Conservation (phyloP, 2,888 invertebrate species). For the Leptinotarsa haldemani region DNA sequence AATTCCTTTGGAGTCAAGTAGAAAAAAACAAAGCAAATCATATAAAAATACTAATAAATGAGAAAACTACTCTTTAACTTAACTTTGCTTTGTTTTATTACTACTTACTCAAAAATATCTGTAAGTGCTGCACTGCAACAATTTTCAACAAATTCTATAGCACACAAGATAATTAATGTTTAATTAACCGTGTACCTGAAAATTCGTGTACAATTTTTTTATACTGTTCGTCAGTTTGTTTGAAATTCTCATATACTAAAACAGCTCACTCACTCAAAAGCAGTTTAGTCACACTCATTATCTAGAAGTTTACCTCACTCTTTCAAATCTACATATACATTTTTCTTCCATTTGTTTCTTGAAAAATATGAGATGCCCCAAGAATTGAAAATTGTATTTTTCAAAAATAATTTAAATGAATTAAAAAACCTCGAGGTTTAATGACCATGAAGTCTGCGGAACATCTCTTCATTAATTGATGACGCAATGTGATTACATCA, state of each 20-base stretch:
- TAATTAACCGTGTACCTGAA: conserved; percentile 31
- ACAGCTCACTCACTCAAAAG: conserved; percentile 36
- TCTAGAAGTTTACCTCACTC: conserved; percentile 1
- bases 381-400: not conserved
- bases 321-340: conserved; percentile 6
- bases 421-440: too few species aligned
- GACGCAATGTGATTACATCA: not conserved
- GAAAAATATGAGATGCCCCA: not conserved
- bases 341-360: conserved; percentile 6
- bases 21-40: conserved; percentile 27
- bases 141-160: conserved; percentile 43
- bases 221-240: conserved; percentile 56
- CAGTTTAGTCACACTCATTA: conserved; percentile 20
- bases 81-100: conserved; percentile 17
- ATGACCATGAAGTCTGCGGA: too few species aligned
- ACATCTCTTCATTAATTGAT: not conserved
- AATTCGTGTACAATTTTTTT: conserved; percentile 51
- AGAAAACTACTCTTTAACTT: not conserved
- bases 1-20: conserved; percentile 26
- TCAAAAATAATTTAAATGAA: too few species aligned
- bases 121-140: conserved; percentile 46
- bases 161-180: conserved; percentile 41
- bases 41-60: conserved; percentile 11
- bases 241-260: conserved; percentile 12
- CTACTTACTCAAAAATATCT: conserved; percentile 12